These are phyloP conservation scores for Verasper variegatus DNA, from an alignment of 2,113 vertebrate species.

Conservation along the genomic window DNA sequence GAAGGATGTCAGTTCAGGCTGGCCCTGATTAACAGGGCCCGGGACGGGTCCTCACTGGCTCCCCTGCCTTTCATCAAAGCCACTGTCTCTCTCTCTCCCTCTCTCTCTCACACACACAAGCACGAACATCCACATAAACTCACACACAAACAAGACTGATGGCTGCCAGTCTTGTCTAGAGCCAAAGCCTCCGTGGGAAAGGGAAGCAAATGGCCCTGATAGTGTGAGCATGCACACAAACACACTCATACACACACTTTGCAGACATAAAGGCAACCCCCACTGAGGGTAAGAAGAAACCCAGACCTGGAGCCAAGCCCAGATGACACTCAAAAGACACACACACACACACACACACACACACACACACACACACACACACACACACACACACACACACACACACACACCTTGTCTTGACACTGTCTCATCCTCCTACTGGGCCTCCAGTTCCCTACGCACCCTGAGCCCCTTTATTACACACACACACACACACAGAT, in stretches of 20 bases:
- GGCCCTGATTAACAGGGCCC: slow-evolving; percentile 95
- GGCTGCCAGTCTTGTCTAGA: slow-evolving; percentile 85
- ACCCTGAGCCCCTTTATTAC: slow-evolving; percentile 15
- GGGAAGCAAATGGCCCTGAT: slow-evolving; percentile 49
- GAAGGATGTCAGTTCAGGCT: slow-evolving; percentile 93
- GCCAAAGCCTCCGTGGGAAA: slow-evolving; percentile 76
- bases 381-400: slow-evolving; percentile 46
- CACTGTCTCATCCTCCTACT: slow-evolving; percentile 52
- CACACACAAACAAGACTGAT: slow-evolving; percentile 81
- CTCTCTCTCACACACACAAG: slow-evolving; percentile 53
- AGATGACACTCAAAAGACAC: slow-evolving; percentile 81
- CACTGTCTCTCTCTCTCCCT: slow-evolving; percentile 47
- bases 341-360: slow-evolving; percentile 59
- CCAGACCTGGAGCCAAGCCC: slow-evolving; percentile 81
- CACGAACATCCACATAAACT: slow-evolving; percentile 18
- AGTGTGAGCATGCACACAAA: slow-evolving; percentile 27
- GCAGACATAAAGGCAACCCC: slow-evolving; percentile 74
- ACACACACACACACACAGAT: slow-evolving; percentile 22
- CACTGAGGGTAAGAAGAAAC: slow-evolving; percentile 77
- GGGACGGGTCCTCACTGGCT: slow-evolving; percentile 79
- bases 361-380: slow-evolving; percentile 57
- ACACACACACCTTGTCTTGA: slow-evolving; percentile 61
- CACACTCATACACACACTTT: slow-evolving; percentile 46
- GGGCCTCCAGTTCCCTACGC: slow-evolving; percentile 23
- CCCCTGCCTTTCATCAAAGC: slow-evolving; percentile 93